Evolutionary conservation across 2,888 invertebrate genomes (phyloP).

Genomic region (Minunthozetes semirufus): DNA sequence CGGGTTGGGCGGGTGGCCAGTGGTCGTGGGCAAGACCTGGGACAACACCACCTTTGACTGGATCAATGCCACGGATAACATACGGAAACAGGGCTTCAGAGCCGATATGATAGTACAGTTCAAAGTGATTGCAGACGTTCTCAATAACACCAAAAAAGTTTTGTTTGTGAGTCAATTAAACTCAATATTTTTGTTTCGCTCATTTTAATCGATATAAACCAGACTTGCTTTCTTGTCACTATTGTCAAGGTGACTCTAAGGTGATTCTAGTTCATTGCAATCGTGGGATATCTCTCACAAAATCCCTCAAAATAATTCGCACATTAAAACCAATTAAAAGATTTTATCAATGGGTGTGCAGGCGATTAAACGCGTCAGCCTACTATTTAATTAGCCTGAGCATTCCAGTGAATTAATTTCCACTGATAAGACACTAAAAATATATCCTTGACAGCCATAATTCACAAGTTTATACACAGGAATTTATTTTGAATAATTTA

Average conservation of each 20-base stretch:
- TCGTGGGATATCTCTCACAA: neutral
- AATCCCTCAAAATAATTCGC: neutral
- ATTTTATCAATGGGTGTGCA: too few species aligned
- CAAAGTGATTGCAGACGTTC: constrained; percentile 36
- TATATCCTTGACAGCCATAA: too few species aligned
- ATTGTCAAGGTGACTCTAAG: neutral
- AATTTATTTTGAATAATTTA: too few species aligned
- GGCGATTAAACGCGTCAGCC: too few species aligned
- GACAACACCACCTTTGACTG: constrained; percentile 60
- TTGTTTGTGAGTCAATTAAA: constrained; percentile 23
- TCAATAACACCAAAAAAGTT: constrained; percentile 34
- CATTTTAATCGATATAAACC: neutral
- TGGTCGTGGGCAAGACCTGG: constrained; percentile 27
- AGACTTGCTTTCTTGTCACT: neutral
- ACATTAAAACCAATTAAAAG: neutral
- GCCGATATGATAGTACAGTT: constrained; percentile 36
- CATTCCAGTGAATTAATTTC: too few species aligned
- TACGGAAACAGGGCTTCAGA: constrained; percentile 31
- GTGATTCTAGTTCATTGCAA: too few species aligned
- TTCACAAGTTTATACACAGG: too few species aligned
- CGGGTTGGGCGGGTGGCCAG: constrained; percentile 36
- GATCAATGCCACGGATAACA: constrained; percentile 47
- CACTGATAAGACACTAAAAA: too few species aligned
- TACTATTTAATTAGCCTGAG: neutral
- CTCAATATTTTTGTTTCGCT: neutral